Percentiles rank a stretch among this genome's conserved stretches.
Evolutionary conservation across 2,113 vertebrate genomes (phyloP).

Genomic region (Herpailurus yagouaroundi): DNA sequence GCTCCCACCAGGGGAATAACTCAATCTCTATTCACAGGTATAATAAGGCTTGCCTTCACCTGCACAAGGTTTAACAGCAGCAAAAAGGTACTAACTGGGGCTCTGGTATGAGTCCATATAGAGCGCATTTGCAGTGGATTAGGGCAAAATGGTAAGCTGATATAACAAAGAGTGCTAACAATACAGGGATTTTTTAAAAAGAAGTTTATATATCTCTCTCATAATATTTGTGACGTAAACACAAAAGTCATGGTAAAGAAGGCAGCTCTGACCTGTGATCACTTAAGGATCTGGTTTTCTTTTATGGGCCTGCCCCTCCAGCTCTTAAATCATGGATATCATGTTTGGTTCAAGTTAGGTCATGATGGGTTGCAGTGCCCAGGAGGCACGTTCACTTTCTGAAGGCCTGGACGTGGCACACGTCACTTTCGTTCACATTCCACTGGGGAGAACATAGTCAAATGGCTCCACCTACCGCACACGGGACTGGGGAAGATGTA

Average conservation of each 20-base stretch:
- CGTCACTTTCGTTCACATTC: neutral
- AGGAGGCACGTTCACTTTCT: neutral
- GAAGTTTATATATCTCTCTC: neutral
- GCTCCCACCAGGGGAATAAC: neutral
- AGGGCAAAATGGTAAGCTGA: neutral
- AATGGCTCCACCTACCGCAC: neutral
- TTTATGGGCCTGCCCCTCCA: neutral
- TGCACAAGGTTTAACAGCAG: neutral
- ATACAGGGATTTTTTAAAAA: neutral
- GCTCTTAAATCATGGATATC: neutral
- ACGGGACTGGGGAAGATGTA: neutral
- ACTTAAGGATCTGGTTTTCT: neutral
- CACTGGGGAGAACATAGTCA: neutral
- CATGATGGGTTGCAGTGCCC: neutral
- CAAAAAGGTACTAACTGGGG: neutral
- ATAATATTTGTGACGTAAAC: slow-evolving; percentile 10
- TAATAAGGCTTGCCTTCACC: slow-evolving; percentile 10
- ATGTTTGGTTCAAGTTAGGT: neutral
- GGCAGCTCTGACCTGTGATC: neutral
- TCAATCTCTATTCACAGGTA: neutral
- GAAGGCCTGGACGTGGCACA: neutral
- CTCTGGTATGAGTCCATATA: neutral
- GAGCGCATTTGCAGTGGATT: neutral
- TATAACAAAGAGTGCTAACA: slow-evolving; percentile 33
- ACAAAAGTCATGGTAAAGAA: neutral